Base-by-base conservation (phyloP, 2,797 vertebrate genomes). In the Cirrhinus mrigala region DNA sequence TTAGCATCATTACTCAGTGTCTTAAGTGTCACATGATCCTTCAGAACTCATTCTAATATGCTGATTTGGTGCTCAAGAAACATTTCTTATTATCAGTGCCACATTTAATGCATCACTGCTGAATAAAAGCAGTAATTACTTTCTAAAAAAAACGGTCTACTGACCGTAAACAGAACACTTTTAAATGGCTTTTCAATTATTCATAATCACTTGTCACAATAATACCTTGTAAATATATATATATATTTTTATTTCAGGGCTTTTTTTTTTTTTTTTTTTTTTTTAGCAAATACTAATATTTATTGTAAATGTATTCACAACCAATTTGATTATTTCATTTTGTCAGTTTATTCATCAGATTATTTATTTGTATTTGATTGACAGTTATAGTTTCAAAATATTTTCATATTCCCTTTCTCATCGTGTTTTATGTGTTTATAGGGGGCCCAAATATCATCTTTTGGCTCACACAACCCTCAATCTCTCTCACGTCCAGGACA, bases 371-470 rank as follows among this genome's bases (percentile, higher is more conserved):
- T 68, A 22, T 66, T 48, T 64, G 24, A 46, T 46, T 48, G 0
- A 50, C 18, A n/a, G 46, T 68, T 6, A 5, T 52, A n/a, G 6
- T 79, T 64, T 15, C 66, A 50, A 48, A 37, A 16, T 54, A 12
- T 76, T 44, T 60, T 50, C 24, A 29, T 81, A 22, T 68, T 20
- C 15, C 18, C 4, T 3, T 15, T 66, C 27, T 66, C 6, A 64
- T 64, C 29, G 62, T 48, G 5, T 66, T 37, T 44, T 68, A 16
- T 93, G 69, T 92, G 73, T 92, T 83, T 64, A 73, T 91, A 98
- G 97, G 52, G 97, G 97, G 15, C 97, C 97, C 0, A 97, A 96
- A 84, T 98, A 97, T 92, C 97, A 98, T 89, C 96, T 98, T 87
- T 91, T 98, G 92, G 97, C 97, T 75, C 96, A 98, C 54, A 94